phyloP scores from a whole-genome alignment of 2,888 invertebrate genomes.

The Sinodicranocentrus sp. region DNA sequence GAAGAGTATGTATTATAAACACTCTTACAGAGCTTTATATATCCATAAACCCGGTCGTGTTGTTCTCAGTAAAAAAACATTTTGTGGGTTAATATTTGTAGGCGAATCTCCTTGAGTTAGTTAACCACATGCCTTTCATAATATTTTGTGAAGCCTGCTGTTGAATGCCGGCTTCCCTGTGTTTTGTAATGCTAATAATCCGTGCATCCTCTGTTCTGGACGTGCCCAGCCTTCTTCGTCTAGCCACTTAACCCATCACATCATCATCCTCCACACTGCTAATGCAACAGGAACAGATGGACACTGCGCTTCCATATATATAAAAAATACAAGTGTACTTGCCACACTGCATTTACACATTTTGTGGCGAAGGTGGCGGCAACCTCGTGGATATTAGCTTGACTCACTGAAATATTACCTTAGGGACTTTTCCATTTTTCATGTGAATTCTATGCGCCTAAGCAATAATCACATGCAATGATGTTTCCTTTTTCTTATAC shows the following conservation, averaged over 20 bases:
- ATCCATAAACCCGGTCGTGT: too few species aligned
- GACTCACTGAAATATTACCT: background rate
- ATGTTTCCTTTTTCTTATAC: too few species aligned
- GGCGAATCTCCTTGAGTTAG: slow-evolving; percentile 65
- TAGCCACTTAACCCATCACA: slow-evolving; percentile 67
- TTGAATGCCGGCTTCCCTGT: slow-evolving; percentile 67
- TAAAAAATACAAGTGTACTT: background rate
- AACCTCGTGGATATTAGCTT: background rate
- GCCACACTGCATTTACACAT: too few species aligned
- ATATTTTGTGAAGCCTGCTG: slow-evolving; percentile 67
- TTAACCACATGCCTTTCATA: slow-evolving; percentile 69
- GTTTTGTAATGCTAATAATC: slow-evolving; percentile 64
- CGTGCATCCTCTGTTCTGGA: slow-evolving; percentile 65
- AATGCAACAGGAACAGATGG: slow-evolving; percentile 65
- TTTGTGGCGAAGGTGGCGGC: slow-evolving; percentile 7
- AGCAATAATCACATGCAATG: too few species aligned
- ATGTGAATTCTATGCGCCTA: too few species aligned
- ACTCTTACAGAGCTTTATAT: too few species aligned
- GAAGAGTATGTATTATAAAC: too few species aligned
- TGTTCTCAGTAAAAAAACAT: slow-evolving; percentile 26
- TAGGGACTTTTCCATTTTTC: too few species aligned
- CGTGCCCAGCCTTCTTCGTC: slow-evolving; percentile 68
- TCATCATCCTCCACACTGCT: slow-evolving; percentile 37
- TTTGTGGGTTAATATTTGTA: slow-evolving; percentile 34
- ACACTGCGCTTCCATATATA: slow-evolving; percentile 31